A percentile compares a stretch with the other conserved stretches of the same genome.
These are phyloP conservation scores for Isurus oxyrinchus DNA, from an alignment of 2,113 vertebrate genomes.

Conservation along the genomic window DNA sequence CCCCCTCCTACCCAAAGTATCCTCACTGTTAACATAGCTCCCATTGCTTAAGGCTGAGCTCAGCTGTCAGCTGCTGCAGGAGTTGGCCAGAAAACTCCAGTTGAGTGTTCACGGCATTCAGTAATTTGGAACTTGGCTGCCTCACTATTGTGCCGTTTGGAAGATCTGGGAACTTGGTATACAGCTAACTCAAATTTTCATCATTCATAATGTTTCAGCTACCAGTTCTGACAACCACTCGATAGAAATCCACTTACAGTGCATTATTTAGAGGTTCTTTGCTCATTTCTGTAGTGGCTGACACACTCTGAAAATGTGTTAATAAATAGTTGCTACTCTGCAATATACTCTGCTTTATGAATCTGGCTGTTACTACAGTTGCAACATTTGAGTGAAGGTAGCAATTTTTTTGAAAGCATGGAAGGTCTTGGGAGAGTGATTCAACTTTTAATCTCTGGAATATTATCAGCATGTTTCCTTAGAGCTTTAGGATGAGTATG, in stretches of 20 bases:
- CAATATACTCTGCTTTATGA: neutral
- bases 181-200: neutral
- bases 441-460: neutral
- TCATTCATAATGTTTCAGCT: neutral
- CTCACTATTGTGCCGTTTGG: neutral
- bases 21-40: neutral
- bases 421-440: neutral
- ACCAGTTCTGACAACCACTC: neutral
- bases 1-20: neutral
- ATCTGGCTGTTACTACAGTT: neutral
- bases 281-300: neutral
- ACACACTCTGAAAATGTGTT: neutral
- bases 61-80: slow-evolving; percentile 8
- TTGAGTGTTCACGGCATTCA: neutral
- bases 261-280: neutral
- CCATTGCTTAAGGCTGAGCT: neutral
- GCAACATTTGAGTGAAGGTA: neutral
- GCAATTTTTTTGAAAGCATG: neutral
- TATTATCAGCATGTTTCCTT: neutral
- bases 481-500: neutral
- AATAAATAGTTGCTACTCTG: neutral
- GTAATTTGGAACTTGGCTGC: neutral
- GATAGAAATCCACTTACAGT: neutral
- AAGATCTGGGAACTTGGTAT: neutral
- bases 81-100: neutral